phyloP scores from a whole-genome alignment of 2,797 vertebrate species.

The Cyclura pinguis region DNA sequence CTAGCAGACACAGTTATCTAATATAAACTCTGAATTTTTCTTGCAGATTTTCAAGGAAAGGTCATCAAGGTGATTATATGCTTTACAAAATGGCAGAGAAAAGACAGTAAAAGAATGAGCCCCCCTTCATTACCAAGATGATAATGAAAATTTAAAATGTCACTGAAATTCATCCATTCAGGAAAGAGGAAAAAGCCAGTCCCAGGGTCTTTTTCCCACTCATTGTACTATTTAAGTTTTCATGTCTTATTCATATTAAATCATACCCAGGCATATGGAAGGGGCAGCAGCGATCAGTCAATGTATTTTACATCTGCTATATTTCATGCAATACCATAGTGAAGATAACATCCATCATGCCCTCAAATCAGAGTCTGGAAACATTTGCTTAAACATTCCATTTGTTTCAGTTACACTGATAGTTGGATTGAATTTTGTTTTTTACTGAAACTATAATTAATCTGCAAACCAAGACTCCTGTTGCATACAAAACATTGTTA shows the following conservation, averaged over 20 bases:
- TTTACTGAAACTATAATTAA: no score
- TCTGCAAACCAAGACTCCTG: no score
- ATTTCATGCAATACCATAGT: neutral
- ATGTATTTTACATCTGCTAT: neutral
- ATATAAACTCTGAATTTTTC: neutral
- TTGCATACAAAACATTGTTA: no score
- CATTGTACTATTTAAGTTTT: neutral
- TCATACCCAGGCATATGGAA: neutral
- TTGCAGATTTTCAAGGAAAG: constrained; percentile 9
- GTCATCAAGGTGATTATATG: neutral
- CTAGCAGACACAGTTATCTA: neutral
- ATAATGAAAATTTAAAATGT: constrained; percentile 17
- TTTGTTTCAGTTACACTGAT: no score
- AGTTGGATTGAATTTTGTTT: no score
- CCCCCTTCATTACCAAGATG: neutral
- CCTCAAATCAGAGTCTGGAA: neutral
- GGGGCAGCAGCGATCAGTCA: neutral
- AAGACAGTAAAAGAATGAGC: neutral
- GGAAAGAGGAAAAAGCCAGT: neutral
- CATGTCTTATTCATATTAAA: neutral
- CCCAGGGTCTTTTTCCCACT: neutral
- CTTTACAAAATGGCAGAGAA: neutral
- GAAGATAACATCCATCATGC: no score
- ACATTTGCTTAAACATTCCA: no score
- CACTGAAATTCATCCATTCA: neutral